Evolutionary conservation across 2,888 invertebrate genomes (phyloP).

Genomic region (Graphium colonna): DNA sequence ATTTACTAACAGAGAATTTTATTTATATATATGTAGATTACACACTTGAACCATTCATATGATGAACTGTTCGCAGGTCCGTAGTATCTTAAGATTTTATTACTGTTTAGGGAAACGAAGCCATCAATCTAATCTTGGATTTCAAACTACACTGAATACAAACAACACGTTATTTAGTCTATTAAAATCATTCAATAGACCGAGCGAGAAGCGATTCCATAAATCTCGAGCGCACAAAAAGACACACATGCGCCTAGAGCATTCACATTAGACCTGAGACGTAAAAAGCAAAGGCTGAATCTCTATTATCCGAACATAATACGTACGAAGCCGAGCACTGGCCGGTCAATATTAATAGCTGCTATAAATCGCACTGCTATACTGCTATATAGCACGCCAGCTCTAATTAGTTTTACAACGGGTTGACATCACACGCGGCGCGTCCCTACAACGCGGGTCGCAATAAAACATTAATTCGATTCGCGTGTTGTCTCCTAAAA

Average conservation of each 20-base stretch:
- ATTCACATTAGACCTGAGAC: conserved; percentile 10
- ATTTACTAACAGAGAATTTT: too few relatives aligned
- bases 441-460: conserved; percentile 27
- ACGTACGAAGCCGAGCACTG: conserved; percentile 3
- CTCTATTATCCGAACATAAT: conserved; percentile 10
- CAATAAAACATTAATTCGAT: conserved; percentile 48
- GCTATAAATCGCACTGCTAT: conserved; percentile 40
- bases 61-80: too few relatives aligned
- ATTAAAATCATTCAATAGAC: neutral
- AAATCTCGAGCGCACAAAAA: neutral
- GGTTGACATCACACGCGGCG: conserved; percentile 41
- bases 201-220: neutral
- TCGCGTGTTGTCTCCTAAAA: conserved; percentile 38
- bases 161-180: too few relatives aligned
- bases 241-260: conserved; percentile 2
- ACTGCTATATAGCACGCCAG: conserved; percentile 40
- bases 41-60: too few relatives aligned
- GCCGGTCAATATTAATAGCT: conserved; percentile 24
- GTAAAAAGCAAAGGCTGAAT: conserved; percentile 12
- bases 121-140: too few relatives aligned
- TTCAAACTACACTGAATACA: too few relatives aligned
- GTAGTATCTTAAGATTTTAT: too few relatives aligned
- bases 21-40: too few relatives aligned
- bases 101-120: too few relatives aligned
- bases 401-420: conserved; percentile 56